A percentile compares a stretch with the other conserved stretches of the same genome.
These are phyloP conservation scores for Diadema setosum DNA, from an alignment of 35 echinoderm and acorn worm genomes.

Conservation along the genomic window DNA sequence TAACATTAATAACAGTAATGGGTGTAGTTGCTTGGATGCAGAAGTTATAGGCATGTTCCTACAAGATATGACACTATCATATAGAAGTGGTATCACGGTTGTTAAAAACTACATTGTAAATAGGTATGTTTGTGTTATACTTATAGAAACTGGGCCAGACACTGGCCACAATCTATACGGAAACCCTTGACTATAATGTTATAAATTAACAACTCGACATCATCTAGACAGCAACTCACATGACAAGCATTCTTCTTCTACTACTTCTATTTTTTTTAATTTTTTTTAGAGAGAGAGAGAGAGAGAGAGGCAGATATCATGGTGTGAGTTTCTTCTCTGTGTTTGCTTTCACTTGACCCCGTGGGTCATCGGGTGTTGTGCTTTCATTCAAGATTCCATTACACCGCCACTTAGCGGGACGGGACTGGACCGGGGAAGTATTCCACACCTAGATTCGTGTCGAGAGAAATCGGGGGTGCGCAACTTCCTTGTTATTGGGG, in stretches of 20 bases:
- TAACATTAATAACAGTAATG: no score
- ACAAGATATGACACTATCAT: no score
- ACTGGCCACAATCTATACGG: neutral
- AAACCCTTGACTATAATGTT: neutral
- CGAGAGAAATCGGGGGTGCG: neutral
- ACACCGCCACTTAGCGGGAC: neutral
- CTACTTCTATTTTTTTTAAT: no score
- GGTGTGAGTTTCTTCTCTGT: neutral
- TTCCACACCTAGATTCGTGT: neutral
- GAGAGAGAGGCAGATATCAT: neutral
- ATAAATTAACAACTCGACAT: neutral
- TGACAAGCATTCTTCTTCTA: no score
- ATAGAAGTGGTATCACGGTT: no score
- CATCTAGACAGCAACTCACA: neutral
- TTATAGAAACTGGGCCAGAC: no score
- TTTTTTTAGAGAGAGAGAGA: no score
- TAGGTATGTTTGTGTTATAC: no score
- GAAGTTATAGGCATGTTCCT: no score
- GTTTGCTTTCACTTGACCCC: neutral
- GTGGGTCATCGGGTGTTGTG: neutral
- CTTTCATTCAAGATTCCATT: constrained; percentile 1
- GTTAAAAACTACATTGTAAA: no score
- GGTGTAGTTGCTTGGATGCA: no score
- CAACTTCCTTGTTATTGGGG: neutral
- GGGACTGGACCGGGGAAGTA: neutral